Conservation (phyloP, 2,113 vertebrate genomes). For the Clarias magur region DNA sequence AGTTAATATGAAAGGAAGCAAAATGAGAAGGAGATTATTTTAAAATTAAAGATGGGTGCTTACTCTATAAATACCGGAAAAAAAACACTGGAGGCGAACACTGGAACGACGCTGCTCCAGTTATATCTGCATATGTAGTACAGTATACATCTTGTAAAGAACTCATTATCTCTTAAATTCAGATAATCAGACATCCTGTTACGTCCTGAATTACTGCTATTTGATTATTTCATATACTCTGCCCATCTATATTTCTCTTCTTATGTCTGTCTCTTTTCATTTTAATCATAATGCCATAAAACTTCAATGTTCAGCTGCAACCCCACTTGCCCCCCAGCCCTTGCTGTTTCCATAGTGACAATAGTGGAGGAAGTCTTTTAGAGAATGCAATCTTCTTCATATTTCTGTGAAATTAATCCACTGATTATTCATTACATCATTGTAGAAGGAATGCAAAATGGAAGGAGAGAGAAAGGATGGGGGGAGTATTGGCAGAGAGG, state of each 20-base stretch:
- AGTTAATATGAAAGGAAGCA: not conserved
- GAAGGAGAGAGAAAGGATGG: not conserved
- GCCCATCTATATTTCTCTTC: constrained; percentile 46
- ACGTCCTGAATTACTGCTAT: not conserved
- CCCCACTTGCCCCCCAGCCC: constrained; percentile 21
- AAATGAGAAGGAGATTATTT: not conserved
- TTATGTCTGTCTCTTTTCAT: constrained; percentile 34
- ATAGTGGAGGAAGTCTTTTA: constrained; percentile 44
- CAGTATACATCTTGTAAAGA: not conserved
- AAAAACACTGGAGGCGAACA: not conserved
- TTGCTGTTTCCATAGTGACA: constrained; percentile 53
- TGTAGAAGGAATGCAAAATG: constrained; percentile 50
- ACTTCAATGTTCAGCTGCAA: constrained; percentile 5
- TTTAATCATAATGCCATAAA: constrained; percentile 47
- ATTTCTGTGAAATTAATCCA: constrained; percentile 45
- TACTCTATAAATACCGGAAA: not conserved
- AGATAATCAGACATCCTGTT: not conserved
- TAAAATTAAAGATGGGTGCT: not conserved
- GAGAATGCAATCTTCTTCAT: constrained; percentile 41
- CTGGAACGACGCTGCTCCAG: not conserved
- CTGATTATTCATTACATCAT: constrained; percentile 48
- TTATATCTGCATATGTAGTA: not conserved
- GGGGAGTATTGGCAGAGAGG: not conserved
- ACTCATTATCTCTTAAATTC: not conserved
- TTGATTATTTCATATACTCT: not conserved